These are phyloP conservation scores for Eriosoma lanigerum DNA, from an alignment of 1,140 invertebrate genomes.

Conservation along the genomic window DNA sequence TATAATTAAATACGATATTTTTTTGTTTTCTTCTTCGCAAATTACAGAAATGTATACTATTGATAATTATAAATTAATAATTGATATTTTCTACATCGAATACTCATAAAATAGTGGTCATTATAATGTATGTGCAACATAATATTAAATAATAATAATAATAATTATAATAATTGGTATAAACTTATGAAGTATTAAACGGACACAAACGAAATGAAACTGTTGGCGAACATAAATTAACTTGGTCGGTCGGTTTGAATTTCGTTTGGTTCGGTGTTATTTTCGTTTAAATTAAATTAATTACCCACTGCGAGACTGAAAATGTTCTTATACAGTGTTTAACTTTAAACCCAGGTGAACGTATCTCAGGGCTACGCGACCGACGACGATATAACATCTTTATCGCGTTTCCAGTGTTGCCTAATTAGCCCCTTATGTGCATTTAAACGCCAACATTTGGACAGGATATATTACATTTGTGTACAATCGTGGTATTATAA, in stretches of 20 bases:
- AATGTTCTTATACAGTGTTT: not conserved
- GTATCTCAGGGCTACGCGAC: not conserved
- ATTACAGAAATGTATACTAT: no score
- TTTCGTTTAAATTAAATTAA: constrained; percentile 12
- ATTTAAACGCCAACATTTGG: constrained; percentile 1
- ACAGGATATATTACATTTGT: not conserved
- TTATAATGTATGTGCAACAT: no score
- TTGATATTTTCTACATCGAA: no score
- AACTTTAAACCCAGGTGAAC: not conserved
- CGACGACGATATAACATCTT: not conserved
- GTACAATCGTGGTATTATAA: no score
- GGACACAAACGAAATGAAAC: no score
- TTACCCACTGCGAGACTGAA: not conserved
- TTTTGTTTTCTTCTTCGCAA: no score
- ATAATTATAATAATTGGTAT: no score
- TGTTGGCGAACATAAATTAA: not conserved
- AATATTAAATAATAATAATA: no score
- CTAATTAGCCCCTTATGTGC: constrained; percentile 14
- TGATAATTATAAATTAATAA: no score
- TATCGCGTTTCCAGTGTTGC: constrained; percentile 13
- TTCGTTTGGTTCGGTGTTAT: not conserved
- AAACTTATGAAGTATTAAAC: no score
- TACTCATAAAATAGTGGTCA: no score
- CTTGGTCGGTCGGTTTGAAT: not conserved
- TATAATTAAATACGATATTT: no score